Evolutionary conservation across 2,113 vertebrate species (phyloP).

Genomic region (Rhineura floridana): DNA sequence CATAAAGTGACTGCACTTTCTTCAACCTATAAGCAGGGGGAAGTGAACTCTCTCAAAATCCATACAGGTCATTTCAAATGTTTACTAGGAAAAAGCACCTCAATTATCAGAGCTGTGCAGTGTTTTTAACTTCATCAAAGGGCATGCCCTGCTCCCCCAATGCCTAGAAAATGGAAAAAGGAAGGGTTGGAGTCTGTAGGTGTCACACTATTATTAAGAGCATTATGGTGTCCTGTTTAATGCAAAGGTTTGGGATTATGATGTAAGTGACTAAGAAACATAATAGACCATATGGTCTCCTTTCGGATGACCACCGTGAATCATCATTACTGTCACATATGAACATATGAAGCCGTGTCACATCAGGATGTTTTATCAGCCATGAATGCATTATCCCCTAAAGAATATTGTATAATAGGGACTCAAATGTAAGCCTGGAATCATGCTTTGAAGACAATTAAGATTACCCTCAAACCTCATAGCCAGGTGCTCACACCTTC

Average conservation of each 20-base stretch:
- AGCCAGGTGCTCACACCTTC: background rate
- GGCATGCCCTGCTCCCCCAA: background rate
- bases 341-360: background rate
- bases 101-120: fast-evolving
- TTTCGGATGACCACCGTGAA: background rate
- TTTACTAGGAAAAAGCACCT: background rate
- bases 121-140: background rate
- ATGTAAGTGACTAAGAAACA: background rate
- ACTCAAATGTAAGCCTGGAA: background rate
- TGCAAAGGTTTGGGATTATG: background rate
- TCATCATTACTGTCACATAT: background rate
- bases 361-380: background rate
- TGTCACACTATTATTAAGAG: background rate
- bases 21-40: constrained; percentile 79
- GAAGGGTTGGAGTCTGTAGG: background rate
- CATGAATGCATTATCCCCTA: background rate
- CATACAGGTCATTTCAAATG: background rate
- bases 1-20: constrained; percentile 86
- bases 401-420: background rate
- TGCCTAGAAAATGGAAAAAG: background rate
- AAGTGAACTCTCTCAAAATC: background rate
- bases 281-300: background rate
- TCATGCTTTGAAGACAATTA: background rate
- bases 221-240: background rate
- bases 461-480: background rate